Evolutionary conservation across 1,140 invertebrate genomes (phyloP).

Genomic region (Nasonia vitripennis): DNA sequence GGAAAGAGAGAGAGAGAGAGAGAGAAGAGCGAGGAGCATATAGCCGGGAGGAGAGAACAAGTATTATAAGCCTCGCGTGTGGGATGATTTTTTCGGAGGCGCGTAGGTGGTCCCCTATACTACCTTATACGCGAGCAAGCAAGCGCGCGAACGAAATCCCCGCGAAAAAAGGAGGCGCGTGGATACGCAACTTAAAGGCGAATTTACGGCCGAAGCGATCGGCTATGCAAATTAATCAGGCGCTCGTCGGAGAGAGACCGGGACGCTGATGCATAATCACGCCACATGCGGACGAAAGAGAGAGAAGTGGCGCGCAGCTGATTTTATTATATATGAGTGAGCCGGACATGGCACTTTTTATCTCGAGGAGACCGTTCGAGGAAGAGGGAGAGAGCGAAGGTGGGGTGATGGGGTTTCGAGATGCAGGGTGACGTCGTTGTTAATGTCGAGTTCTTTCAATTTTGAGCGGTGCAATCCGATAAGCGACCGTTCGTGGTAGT

Average conservation of each 20-base stretch:
- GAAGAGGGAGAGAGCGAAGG: background rate
- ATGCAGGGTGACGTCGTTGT: no score
- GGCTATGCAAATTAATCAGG: slow-evolving; percentile 42
- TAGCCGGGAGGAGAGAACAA: background rate
- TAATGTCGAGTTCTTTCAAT: no score
- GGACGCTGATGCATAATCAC: no score
- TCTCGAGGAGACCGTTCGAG: background rate
- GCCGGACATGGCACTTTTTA: slow-evolving; percentile 7
- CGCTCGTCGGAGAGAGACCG: background rate
- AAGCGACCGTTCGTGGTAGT: no score
- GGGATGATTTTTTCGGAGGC: background rate
- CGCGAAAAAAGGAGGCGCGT: slow-evolving; percentile 11
- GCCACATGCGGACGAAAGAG: background rate
- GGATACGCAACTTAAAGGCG: background rate
- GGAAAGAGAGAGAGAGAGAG: background rate
- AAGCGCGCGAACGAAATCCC: background rate
- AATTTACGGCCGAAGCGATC: slow-evolving; percentile 6
- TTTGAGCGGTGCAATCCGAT: no score
- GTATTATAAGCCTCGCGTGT: background rate
- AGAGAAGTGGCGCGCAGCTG: background rate
- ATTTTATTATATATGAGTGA: slow-evolving; percentile 6
- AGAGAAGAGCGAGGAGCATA: background rate
- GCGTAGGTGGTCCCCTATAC: slow-evolving; percentile 19
- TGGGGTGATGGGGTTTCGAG: no score
- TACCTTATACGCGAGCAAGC: no score